Conservation (phyloP, 2,113 vertebrate genomes). For the Lepisosteus oculatus region DNA sequence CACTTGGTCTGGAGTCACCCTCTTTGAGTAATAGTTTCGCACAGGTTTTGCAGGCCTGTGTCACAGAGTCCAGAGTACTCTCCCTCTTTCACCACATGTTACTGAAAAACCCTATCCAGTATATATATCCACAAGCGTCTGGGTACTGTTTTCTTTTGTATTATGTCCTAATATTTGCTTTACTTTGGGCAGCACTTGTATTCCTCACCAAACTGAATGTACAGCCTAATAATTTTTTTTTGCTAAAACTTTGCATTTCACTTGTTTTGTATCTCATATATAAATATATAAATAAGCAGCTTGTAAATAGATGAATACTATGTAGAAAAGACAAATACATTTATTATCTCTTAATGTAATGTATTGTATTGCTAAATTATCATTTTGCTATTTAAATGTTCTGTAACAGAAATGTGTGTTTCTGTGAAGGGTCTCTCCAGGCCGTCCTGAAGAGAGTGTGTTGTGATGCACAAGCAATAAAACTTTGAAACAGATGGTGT, state of each 20-base stretch:
- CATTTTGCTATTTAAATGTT: constrained; percentile 80
- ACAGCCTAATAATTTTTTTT: constrained; percentile 18
- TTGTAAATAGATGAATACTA: constrained; percentile 74
- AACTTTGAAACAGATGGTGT: constrained; percentile 44
- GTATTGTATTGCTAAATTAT: constrained; percentile 72
- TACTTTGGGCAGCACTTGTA: constrained; percentile 16
- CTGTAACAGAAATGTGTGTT: constrained; percentile 51
- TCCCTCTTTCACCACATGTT: too few species aligned
- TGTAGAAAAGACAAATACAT: constrained; percentile 46
- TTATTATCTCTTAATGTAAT: constrained; percentile 66
- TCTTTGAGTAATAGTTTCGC: too few species aligned
- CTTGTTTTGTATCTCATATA: constrained; percentile 62
- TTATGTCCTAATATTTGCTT: constrained; percentile 35
- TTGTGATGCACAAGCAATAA: constrained; percentile 71
- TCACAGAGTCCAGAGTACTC: too few species aligned
- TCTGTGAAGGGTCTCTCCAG: constrained; percentile 73
- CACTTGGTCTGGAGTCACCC: too few species aligned
- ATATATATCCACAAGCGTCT: too few species aligned
- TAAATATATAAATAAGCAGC: constrained; percentile 50
- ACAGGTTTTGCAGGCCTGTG: too few species aligned
- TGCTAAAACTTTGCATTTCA: constrained; percentile 58
- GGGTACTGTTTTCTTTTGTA: constrained; percentile 29
- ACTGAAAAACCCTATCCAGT: too few species aligned
- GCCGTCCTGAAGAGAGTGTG: constrained; percentile 80
- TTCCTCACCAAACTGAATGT: constrained; percentile 44